These are phyloP conservation scores for Heliconius melpomene DNA, from an alignment of 1,140 invertebrate species.

Conservation along the genomic window DNA sequence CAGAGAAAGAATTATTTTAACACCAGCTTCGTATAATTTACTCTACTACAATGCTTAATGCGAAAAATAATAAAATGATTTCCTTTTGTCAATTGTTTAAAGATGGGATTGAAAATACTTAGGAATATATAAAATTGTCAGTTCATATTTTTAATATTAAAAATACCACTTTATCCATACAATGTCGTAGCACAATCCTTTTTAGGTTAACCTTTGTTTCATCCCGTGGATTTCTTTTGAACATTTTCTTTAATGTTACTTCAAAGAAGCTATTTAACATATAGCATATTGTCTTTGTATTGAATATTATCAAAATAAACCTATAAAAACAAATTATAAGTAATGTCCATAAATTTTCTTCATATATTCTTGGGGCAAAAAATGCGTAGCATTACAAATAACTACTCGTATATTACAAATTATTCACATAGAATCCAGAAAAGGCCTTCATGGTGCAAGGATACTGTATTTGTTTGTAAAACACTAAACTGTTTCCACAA, in stretches of 20 bases:
- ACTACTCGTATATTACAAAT: neutral
- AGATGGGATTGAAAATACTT: neutral
- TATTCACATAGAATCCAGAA: too few relatives aligned
- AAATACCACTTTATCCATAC: neutral
- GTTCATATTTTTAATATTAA: conserved; percentile 1
- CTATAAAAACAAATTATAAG: neutral
- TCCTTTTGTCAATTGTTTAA: neutral
- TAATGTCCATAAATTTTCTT: neutral
- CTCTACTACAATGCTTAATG: too few relatives aligned
- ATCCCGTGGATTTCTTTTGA: neutral
- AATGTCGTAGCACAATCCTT: neutral
- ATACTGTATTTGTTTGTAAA: too few relatives aligned
- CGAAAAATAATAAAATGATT: neutral
- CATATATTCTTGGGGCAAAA: neutral
- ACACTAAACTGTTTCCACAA: too few relatives aligned
- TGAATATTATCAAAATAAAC: conserved; percentile 2
- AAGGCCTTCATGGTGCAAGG: too few relatives aligned
- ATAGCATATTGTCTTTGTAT: neutral
- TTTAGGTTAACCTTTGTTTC: conserved; percentile 9
- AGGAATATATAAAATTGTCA: neutral
- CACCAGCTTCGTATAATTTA: too few relatives aligned
- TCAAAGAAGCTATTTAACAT: neutral
- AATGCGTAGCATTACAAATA: neutral
- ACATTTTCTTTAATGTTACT: conserved; percentile 1
- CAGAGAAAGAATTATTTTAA: too few relatives aligned